phyloP scores from a whole-genome alignment of 2,888 invertebrate species.

The Iphiclides podalirius region DNA sequence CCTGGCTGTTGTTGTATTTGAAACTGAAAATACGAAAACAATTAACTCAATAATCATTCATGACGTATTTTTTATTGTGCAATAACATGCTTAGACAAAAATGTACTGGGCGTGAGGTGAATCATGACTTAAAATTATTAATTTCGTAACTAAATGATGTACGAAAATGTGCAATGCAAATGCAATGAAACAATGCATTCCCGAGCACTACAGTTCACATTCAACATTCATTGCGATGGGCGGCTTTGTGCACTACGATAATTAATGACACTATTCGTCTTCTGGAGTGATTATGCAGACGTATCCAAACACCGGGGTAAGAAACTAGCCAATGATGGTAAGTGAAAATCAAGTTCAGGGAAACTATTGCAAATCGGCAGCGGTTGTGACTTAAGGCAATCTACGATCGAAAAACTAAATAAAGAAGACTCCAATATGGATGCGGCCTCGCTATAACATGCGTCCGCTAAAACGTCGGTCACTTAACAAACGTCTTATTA shows the following conservation, averaged over 20 bases:
- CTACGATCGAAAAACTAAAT: not conserved
- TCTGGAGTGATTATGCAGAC: too few relatives aligned
- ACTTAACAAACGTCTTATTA: constrained; percentile 11
- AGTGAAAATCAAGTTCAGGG: not conserved
- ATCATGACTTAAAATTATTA: constrained; percentile 3
- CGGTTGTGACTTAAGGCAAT: not conserved
- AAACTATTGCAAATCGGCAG: not conserved
- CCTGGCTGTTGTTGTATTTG: too few relatives aligned
- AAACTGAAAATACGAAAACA: too few relatives aligned
- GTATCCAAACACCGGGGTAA: too few relatives aligned
- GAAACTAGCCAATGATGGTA: too few relatives aligned
- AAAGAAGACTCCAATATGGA: not conserved
- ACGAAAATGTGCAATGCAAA: constrained; percentile 36
- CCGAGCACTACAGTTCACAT: constrained; percentile 70
- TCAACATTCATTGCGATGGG: constrained; percentile 53
- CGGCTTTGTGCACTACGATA: constrained; percentile 45
- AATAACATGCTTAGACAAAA: constrained; percentile 15
- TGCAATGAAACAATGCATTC: constrained; percentile 55
- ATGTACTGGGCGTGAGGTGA: constrained; percentile 11
- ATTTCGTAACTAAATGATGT: constrained; percentile 4
- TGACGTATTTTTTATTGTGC: constrained; percentile 2
- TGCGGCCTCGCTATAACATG: not conserved
- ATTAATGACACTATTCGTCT: constrained; percentile 19
- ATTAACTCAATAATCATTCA: not conserved
- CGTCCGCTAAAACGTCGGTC: not conserved